Conservation (phyloP, 1,140 invertebrate species). For the Formica selysi region DNA sequence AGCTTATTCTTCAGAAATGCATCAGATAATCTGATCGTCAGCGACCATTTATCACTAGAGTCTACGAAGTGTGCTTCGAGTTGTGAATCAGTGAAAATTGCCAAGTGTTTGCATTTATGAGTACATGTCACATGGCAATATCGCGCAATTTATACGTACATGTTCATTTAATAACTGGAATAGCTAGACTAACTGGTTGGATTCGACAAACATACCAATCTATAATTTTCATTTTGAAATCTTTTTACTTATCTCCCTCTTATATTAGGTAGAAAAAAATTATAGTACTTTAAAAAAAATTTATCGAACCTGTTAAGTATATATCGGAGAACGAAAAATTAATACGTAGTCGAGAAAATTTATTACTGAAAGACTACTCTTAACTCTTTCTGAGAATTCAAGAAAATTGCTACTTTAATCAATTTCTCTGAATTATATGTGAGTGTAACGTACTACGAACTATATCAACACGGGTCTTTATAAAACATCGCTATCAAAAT, state of each 20-base stretch:
- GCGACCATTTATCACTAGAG: not conserved
- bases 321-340: not conserved
- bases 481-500: not conserved
- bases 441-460: not conserved
- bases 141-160: constrained; percentile 21
- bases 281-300: not conserved
- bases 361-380: not conserved
- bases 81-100: constrained; percentile 26
- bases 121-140: not conserved
- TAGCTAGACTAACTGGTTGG: constrained; percentile 39
- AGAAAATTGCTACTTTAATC: not conserved
- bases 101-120: constrained; percentile 8
- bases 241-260: not conserved
- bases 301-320: not conserved
- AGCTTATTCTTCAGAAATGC: not conserved
- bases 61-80: not conserved
- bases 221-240: constrained; percentile 34
- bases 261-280: constrained; percentile 18
- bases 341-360: not conserved
- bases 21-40: not conserved
- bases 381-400: not conserved
- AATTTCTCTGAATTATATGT: not conserved
- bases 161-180: constrained; percentile 24
- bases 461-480: not conserved
- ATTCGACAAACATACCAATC: constrained; percentile 29